phyloP scores from a whole-genome alignment of 2,888 invertebrate species.

The Chrysina gloriosa region DNA sequence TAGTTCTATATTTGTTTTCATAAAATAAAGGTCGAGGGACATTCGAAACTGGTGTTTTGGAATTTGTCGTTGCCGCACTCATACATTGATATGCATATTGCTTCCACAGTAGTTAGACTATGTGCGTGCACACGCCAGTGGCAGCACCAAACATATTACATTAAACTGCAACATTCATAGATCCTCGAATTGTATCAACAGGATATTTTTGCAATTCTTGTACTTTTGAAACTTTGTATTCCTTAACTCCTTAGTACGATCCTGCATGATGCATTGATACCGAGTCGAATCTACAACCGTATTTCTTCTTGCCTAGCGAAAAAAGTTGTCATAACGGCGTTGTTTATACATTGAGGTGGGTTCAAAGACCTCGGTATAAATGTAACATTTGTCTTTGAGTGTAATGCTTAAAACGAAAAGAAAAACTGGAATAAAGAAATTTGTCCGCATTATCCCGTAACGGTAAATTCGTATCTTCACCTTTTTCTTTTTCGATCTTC shows the following conservation, averaged over 20 bases:
- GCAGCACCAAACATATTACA: no score
- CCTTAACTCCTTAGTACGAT: not conserved
- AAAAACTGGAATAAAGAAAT: slow-evolving; percentile 29
- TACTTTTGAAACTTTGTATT: not conserved
- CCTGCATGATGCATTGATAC: slow-evolving; percentile 21
- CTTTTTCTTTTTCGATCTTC: slow-evolving; percentile 9
- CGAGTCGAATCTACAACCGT: slow-evolving; percentile 43
- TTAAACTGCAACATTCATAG: no score
- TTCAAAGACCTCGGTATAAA: slow-evolving; percentile 46
- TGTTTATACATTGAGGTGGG: slow-evolving; percentile 48
- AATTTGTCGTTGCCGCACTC: no score
- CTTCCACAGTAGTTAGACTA: no score
- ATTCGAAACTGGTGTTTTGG: no score
- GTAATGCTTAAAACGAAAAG: not conserved
- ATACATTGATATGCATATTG: no score
- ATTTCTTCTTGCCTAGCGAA: slow-evolving; percentile 45
- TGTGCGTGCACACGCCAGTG: no score
- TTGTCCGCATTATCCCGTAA: slow-evolving; percentile 30
- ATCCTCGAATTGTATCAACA: no score
- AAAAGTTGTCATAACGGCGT: slow-evolving; percentile 50
- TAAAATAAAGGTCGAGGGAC: no score
- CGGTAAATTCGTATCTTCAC: slow-evolving; percentile 8
- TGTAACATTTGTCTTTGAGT: slow-evolving; percentile 44
- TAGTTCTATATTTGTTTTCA: no score
- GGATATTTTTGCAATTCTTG: not conserved